Conservation (phyloP, 1,140 invertebrate genomes). For the Drosophila ironensis region DNA sequence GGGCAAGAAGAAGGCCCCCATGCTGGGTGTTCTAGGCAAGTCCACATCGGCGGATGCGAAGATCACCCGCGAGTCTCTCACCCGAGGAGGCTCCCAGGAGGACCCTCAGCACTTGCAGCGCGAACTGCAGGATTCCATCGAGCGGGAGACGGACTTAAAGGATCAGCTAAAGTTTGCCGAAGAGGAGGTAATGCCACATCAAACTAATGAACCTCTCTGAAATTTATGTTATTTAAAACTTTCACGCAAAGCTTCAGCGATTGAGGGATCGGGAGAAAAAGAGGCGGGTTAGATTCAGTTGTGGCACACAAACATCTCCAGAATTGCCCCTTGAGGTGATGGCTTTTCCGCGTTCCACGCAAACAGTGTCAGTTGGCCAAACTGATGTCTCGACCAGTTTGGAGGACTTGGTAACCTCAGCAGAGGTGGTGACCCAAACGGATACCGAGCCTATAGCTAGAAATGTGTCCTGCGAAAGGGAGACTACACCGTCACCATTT, state of each 20-base stretch:
- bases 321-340: slow-evolving; percentile 32
- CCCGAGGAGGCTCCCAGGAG: slow-evolving; percentile 89
- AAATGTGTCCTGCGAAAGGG: slow-evolving; percentile 47
- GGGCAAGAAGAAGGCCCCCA: slow-evolving; percentile 85
- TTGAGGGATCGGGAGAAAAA: slow-evolving; percentile 30
- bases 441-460: slow-evolving; percentile 13
- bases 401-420: slow-evolving; percentile 9
- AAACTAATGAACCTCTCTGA: neutral
- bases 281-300: slow-evolving; percentile 50
- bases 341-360: slow-evolving; percentile 66
- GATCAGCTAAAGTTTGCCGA: slow-evolving; percentile 95
- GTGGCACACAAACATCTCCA: slow-evolving; percentile 64
- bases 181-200: slow-evolving; percentile 86
- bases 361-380: slow-evolving; percentile 23
- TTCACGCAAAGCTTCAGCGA: slow-evolving; percentile 43
- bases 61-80: slow-evolving; percentile 87
- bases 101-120: slow-evolving; percentile 90
- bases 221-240: slow-evolving; percentile 37
- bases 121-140: slow-evolving; percentile 94
- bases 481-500: slow-evolving; percentile 59
- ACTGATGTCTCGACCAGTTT: slow-evolving; percentile 23
- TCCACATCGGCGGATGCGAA: slow-evolving; percentile 85
- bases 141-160: slow-evolving; percentile 95
- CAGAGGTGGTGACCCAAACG: slow-evolving; percentile 33
- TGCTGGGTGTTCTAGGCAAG: slow-evolving; percentile 84